Conservation (phyloP, 2,888 invertebrate species). For the Cabera pusaria region DNA sequence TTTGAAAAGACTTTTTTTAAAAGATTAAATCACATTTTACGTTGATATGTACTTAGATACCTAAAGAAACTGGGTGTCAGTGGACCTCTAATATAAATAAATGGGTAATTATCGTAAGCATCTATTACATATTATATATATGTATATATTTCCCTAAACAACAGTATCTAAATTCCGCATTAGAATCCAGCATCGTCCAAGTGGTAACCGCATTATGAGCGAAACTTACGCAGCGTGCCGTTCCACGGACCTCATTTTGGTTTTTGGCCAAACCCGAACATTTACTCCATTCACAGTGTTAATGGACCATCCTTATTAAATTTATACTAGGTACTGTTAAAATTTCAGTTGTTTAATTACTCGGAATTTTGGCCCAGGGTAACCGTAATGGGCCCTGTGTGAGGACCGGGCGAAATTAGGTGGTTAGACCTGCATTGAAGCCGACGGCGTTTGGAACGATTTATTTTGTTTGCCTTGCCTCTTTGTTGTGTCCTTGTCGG, state of each 20-base stretch:
- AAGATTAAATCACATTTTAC: no score
- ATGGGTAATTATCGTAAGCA: no score
- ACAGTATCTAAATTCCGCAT: slow-evolving; percentile 15
- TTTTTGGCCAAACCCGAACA: slow-evolving; percentile 78
- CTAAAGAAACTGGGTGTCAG: no score
- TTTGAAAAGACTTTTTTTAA: no score
- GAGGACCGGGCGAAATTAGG: slow-evolving; percentile 61
- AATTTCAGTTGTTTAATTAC: slow-evolving; percentile 80
- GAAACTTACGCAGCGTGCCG: slow-evolving; percentile 48
- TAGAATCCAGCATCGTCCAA: slow-evolving; percentile 9
- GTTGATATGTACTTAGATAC: no score
- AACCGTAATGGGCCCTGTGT: slow-evolving; percentile 63
- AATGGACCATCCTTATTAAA: slow-evolving; percentile 79
- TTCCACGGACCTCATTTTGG: slow-evolving; percentile 65
- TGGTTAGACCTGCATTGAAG: slow-evolving; percentile 42
- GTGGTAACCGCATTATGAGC: slow-evolving; percentile 41
- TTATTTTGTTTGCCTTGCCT: slow-evolving; percentile 30
- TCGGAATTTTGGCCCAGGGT: slow-evolving; percentile 68
- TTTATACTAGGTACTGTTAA: slow-evolving; percentile 77
- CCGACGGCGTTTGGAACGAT: slow-evolving; percentile 40
- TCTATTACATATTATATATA: no score
- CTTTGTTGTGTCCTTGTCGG: no score
- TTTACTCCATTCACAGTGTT: slow-evolving; percentile 66
- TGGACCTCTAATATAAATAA: no score
- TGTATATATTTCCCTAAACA: no score